Evolutionary conservation across 2,797 vertebrate genomes (phyloP), one percentile per base, ranked within the genome.

Genomic region (Telmatherina bonti): DNA sequence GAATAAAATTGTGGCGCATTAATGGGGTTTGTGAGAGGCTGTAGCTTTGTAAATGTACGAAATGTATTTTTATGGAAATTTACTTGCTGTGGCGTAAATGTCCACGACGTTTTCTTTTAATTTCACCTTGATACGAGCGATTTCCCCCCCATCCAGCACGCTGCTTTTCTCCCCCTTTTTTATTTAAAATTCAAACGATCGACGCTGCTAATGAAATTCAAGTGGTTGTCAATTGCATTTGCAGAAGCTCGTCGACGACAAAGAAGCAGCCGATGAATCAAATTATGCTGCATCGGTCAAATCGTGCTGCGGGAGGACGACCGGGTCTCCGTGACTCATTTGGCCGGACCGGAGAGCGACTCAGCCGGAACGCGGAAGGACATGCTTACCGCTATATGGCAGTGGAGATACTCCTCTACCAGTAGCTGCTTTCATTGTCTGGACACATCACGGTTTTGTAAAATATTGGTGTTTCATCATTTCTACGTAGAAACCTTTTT

Each of bases 261-360:
- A 15, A 67, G 80, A 76, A 22, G 68, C 59, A 8, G 70, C 60
- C 47, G 59, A 77, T 81, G 69, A 89, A 88, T 81, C 53, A 63
- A 74, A 76, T 87, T 45, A 67, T 30, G 53, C 73, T 11, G 60
- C 26, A 45, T 27, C 27, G 70, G 57, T 76, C 69, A 60, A 36
- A 49, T 52, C 78, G 82, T 43, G 76, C 85, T 59, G 74, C 60
- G 57, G 26, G 7, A 13, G 82, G 53, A 55, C 31, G 45, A 53
- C 87, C 89, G 88, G 84, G 47, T 51, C 70, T 84, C 65, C 74
- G 82, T 70, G 81, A 38, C 75, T 29, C 66, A 75, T 77, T 76
- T 77, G 77, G 64, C 91, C 89, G 91, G 72, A 72, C 51, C 62
- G 58, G 87, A 89, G 74, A 53, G 84, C 85, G 30, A 78, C 71